A percentile compares a stretch with the other conserved stretches of the same genome.
phyloP scores from a whole-genome alignment of 2,888 invertebrate species.

The Drosophila macrospina region DNA sequence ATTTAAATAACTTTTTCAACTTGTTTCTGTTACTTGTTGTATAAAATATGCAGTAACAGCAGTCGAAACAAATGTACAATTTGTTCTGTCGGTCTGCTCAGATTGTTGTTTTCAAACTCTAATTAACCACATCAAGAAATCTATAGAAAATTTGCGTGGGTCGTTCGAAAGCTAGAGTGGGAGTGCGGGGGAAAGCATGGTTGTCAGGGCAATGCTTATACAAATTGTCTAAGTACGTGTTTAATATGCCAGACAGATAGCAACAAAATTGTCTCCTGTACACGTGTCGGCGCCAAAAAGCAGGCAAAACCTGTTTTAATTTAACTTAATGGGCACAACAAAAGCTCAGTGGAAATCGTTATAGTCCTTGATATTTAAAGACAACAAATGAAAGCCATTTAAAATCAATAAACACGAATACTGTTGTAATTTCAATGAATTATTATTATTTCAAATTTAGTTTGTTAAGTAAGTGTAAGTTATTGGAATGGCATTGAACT shows the following conservation, averaged over 20 bases:
- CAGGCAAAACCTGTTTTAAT: constrained; percentile 48
- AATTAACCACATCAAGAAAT: constrained; percentile 77
- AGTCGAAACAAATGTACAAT: constrained; percentile 68
- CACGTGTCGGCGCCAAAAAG: constrained; percentile 63
- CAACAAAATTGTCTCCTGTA: constrained; percentile 56
- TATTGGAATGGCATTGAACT: not conserved
- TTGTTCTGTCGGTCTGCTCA: constrained; percentile 51
- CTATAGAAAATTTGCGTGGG: constrained; percentile 73
- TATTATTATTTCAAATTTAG: too few relatives aligned
- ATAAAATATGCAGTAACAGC: constrained; percentile 77
- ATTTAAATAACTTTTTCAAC: constrained; percentile 11
- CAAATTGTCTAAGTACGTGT: constrained; percentile 74
- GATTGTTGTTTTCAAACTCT: constrained; percentile 74
- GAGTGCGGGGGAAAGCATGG: not conserved
- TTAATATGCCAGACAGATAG: constrained; percentile 67
- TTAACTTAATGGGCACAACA: constrained; percentile 45
- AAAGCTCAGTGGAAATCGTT: constrained; percentile 51
- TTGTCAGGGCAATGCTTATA: constrained; percentile 52
- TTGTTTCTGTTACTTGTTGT: constrained; percentile 42
- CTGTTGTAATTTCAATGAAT: too few relatives aligned
- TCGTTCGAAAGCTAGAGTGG: not conserved
- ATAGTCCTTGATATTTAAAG: constrained; percentile 18
- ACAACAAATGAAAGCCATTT: constrained; percentile 8
- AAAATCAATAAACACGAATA: constrained; percentile 34
- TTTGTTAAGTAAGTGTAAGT: not conserved